These are phyloP conservation scores for Phalanger gymnotis DNA, from an alignment of 2,797 vertebrate species.

Conservation along the genomic window DNA sequence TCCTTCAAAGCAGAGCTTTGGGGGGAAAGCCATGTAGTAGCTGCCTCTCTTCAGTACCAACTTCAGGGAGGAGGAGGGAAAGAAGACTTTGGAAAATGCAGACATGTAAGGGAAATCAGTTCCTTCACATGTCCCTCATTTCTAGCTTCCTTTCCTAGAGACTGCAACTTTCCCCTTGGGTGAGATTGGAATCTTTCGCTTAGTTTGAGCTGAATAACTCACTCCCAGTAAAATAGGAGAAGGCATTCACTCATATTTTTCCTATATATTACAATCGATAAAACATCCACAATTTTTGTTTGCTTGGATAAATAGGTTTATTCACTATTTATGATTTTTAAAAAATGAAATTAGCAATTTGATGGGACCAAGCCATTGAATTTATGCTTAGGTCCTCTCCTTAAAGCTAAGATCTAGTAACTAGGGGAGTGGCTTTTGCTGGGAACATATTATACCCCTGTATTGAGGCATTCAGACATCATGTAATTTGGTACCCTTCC, in stretches of 20 bases:
- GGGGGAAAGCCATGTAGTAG: neutral
- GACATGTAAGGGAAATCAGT: neutral
- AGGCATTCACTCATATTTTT: neutral
- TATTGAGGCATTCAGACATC: neutral
- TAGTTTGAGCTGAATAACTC: neutral
- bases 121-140: neutral
- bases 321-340: neutral
- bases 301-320: neutral
- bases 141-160: neutral
- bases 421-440: neutral
- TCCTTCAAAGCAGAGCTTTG: neutral
- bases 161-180: neutral
- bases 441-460: neutral
- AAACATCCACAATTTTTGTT: neutral
- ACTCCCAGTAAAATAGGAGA: neutral
- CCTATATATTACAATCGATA: neutral
- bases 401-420: neutral
- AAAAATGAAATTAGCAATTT: neutral
- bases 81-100: neutral
- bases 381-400: neutral
- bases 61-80: neutral
- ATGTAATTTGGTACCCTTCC: neutral
- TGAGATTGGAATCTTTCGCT: neutral
- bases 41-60: neutral
- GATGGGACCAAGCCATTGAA: neutral